Evolutionary conservation across 2,888 invertebrate genomes (phyloP), one percentile per base, ranked within the genome.

Genomic region (Cartodere bifasciata): DNA sequence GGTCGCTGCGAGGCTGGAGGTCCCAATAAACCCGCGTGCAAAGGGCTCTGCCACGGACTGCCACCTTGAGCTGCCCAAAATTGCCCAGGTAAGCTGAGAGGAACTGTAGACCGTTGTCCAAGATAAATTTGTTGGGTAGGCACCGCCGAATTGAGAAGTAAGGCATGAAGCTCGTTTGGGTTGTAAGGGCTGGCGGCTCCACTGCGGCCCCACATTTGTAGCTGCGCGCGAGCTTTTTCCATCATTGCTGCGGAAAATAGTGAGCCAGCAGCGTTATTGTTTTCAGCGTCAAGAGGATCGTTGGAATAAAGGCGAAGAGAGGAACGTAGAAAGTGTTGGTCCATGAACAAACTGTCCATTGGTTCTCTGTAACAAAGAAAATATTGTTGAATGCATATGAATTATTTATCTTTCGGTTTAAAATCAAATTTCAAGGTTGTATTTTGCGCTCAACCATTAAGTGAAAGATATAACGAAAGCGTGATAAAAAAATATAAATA

Each of bases 301-400:
- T 74, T 70, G 4, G 76, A 59, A 50, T 69, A 70, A 4, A 71
- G 63, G 15, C 70, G 60, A 22, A 66, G 52, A 2, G 71, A 65
- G 3, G 69, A 67, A 22, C 72, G 70, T 9, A 81, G 64, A 48
- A 81, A 66, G 50, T 80, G 80, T 51, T 82, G 81, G 50, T 82
- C 81, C 69, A 80, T 76, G 55, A 82, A 65, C 64, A 83, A 72
- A 47, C 74, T 63, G 60, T 83, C 83, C 76, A 83, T 80, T 21
- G 81, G 81, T 52, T 84, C 83, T 62, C 62, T 62, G 58, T 15
- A 60, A 60, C 44, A 37, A 52, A 42, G 40, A 37, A 25, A 27
- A n/a, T n/a, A n/a, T n/a, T n/a, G n/a, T n/a, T n/a, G n/a, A n/a
- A n/a, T n/a, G n/a, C n/a, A n/a, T n/a, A n/a, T n/a, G n/a, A n/a